Evolutionary conservation across 1,140 invertebrate species (phyloP).

Genomic region (Drosophila punjabiensis): DNA sequence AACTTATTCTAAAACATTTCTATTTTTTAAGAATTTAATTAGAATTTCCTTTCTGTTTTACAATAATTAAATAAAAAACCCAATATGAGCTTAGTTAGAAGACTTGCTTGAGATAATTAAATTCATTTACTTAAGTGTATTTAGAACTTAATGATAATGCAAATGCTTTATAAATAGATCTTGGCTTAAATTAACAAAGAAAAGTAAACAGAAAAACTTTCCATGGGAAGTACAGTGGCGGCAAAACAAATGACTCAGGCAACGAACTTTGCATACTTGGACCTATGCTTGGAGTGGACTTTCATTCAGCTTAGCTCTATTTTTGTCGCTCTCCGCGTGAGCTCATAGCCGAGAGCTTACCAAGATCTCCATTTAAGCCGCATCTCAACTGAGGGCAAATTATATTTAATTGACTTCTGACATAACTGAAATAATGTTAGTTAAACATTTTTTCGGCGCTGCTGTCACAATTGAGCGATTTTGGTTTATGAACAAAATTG

Average conservation of each 20-base stretch:
- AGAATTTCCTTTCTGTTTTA: too few relatives aligned
- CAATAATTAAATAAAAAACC: not conserved
- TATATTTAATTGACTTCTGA: conserved; percentile 66
- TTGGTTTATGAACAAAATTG: conserved; percentile 60
- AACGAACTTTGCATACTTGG: conserved; percentile 59
- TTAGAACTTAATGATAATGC: not conserved
- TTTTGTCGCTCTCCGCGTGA: conserved; percentile 29
- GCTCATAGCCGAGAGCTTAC: conserved; percentile 28
- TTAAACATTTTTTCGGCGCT: conserved; percentile 20
- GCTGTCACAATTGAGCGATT: conserved; percentile 77
- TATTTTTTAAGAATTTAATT: too few relatives aligned
- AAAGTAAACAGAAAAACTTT: conserved; percentile 3
- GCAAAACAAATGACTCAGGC: conserved; percentile 66
- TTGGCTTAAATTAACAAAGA: not conserved
- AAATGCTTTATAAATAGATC: not conserved
- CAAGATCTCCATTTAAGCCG: conserved; percentile 27
- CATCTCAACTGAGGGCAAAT: conserved; percentile 57
- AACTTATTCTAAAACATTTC: too few relatives aligned
- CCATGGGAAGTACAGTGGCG: not conserved
- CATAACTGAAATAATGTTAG: conserved; percentile 60
- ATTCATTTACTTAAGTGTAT: not conserved
- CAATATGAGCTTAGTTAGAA: not conserved
- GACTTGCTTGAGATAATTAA: not conserved
- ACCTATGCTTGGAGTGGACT: conserved; percentile 48
- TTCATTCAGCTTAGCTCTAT: conserved; percentile 36